A percentile compares a stretch with the other conserved stretches of the same genome.
Conservation (phyloP, 1,140 invertebrate species). For the Parapsyche elsis region DNA sequence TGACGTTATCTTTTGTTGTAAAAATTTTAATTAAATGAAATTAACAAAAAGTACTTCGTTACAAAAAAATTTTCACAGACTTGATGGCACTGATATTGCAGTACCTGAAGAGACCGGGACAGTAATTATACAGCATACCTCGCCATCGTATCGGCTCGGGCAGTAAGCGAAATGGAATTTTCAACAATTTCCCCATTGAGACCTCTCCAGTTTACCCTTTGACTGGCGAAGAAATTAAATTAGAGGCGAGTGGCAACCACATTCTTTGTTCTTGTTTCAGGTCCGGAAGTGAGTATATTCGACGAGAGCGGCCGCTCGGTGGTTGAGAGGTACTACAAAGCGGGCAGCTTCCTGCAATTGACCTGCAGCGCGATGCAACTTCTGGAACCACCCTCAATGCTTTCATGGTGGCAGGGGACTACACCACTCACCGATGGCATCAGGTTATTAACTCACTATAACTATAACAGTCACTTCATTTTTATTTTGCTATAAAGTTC, state of each 20-base stretch:
- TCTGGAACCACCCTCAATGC: conserved; percentile 58
- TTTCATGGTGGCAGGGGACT: conserved; percentile 62
- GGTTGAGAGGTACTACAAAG: conserved; percentile 69
- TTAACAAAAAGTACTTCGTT: no score
- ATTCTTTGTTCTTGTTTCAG: conserved; percentile 54
- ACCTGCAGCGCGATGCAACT: conserved; percentile 66
- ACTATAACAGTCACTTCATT: no score
- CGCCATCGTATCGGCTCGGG: no score
- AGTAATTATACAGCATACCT: no score
- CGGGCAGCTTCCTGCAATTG: conserved; percentile 67
- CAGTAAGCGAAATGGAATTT: no score
- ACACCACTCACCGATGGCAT: conserved; percentile 59
- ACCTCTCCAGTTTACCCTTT: neutral
- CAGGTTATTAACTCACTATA: conserved; percentile 58
- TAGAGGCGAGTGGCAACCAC: neutral
- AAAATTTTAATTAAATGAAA: no score
- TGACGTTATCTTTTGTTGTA: no score
- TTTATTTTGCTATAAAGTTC: no score
- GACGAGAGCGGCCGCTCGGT: conserved; percentile 66
- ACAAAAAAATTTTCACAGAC: no score
- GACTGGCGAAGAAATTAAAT: neutral
- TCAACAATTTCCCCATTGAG: no score
- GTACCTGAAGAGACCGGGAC: no score
- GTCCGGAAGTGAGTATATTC: conserved; percentile 66
- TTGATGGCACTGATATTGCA: no score